These are phyloP conservation scores for Ibycter americanus DNA, from an alignment of 2,797 vertebrate genomes.

Conservation along the genomic window DNA sequence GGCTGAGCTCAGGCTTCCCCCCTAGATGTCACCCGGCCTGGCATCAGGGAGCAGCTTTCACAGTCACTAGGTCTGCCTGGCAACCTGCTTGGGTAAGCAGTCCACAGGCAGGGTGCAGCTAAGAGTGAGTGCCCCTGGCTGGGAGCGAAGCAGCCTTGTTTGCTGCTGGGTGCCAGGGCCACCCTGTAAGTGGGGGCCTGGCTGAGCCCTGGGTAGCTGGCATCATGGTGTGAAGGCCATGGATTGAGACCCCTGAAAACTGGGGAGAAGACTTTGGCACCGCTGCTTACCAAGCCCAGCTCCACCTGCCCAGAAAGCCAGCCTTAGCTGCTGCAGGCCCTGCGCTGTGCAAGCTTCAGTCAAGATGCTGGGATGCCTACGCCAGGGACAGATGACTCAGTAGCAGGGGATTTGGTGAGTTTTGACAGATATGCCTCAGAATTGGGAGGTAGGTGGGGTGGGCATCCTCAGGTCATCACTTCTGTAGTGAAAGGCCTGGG, in stretches of 20 bases:
- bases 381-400: neutral
- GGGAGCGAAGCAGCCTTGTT: no score
- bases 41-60: no score
- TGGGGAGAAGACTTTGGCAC: neutral
- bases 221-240: no score
- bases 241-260: neutral
- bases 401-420: no score
- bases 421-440: neutral
- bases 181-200: neutral
- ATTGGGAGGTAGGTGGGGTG: neutral
- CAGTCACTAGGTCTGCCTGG: no score
- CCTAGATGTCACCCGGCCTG: no score
- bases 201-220: neutral
- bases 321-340: neutral
- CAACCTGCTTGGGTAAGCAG: no score
- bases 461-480: neutral
- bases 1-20: no score
- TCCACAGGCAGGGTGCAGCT: no score
- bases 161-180: no score
- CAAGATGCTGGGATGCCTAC: neutral
- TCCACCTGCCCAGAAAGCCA: neutral
- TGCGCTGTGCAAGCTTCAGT: neutral
- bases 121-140: no score
- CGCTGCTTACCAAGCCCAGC: neutral
- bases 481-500: neutral